Base-by-base conservation (phyloP, 2,113 vertebrate genomes). In the Thalassoma bifasciatum region DNA sequence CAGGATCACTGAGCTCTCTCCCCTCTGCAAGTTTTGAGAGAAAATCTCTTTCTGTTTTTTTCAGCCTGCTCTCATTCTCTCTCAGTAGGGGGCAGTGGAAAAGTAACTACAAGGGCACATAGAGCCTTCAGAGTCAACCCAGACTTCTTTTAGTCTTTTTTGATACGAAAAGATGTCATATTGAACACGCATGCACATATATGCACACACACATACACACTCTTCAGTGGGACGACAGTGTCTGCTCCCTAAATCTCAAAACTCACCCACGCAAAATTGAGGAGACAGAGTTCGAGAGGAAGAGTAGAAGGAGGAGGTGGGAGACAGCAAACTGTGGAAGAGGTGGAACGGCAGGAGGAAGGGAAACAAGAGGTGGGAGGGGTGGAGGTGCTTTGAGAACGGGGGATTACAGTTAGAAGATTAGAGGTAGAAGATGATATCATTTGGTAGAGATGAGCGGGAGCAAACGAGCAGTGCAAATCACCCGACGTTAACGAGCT, bases 401-500 rank as follows among this genome's bases (percentile, higher is more conserved):
- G 79, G 75, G 62, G 82, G 87, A 89, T 86, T 88, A 88, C 71
- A 79, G 87, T 62, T 85, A 78, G 87, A 81, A 85, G 85, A 86
- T 89, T 86, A 91, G 84, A 85, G 72, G 76, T 79, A 83, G 83
- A 66, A 86, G 90, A 93, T 93, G 91, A 93, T 91, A 91, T 94
- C 92, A 93, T 92, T 86, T 79, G 85, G 86, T 88, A 21, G 84
- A 89, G 89, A 92, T 93, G 90, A 91, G 88, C 73, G 38, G 88
- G 86, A 80, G 87, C 86, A 92, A 93, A 93, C 83, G 91, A 92
- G 92, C 88, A 82, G 85, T 70, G 89, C 92, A 94, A 93, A 94
- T 94, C 90, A 91, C 84, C 85, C 60, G 23, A 76, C 75, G 86
- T 92, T 93, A 94, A 93, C 87, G 84, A 94, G 92, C 91, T 88